These are phyloP conservation scores for Phenacoccus solenopsis DNA, from an alignment of 1,140 invertebrate species.

Conservation along the genomic window DNA sequence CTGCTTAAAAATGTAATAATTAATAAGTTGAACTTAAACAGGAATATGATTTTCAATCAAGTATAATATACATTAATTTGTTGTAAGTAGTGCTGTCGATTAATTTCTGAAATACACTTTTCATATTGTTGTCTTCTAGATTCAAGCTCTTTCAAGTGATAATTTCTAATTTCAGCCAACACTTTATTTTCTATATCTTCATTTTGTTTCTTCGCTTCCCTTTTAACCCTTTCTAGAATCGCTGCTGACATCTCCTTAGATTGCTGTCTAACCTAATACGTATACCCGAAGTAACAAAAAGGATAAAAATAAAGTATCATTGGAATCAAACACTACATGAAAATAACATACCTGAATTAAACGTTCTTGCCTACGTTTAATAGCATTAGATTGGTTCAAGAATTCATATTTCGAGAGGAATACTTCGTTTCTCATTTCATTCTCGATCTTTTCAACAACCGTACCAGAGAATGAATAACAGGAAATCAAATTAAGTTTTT, in stretches of 20 bases:
- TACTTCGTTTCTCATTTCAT: not conserved
- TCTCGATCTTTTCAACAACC: not conserved
- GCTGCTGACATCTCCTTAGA: not conserved
- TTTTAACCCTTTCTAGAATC: not conserved
- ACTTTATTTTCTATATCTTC: not conserved
- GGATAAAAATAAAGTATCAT: not conserved
- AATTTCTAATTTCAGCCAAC: not conserved
- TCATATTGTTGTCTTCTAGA: not conserved
- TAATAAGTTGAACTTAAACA: too few species aligned
- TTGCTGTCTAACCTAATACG: not conserved
- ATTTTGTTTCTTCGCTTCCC: not conserved
- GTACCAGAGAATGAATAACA: too few species aligned
- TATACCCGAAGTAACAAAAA: not conserved
- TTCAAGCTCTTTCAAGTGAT: not conserved
- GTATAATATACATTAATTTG: not conserved
- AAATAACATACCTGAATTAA: conserved; percentile 5
- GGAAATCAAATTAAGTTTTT: too few species aligned
- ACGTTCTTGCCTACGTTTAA: not conserved
- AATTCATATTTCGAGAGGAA: not conserved
- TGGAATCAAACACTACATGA: not conserved
- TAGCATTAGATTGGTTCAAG: not conserved
- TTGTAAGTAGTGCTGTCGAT: conserved; percentile 1
- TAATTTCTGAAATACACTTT: not conserved
- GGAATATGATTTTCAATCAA: too few species aligned
- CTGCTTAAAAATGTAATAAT: too few species aligned